Conservation (phyloP, 2,797 vertebrate genomes). For the Sus cebifrons region DNA sequence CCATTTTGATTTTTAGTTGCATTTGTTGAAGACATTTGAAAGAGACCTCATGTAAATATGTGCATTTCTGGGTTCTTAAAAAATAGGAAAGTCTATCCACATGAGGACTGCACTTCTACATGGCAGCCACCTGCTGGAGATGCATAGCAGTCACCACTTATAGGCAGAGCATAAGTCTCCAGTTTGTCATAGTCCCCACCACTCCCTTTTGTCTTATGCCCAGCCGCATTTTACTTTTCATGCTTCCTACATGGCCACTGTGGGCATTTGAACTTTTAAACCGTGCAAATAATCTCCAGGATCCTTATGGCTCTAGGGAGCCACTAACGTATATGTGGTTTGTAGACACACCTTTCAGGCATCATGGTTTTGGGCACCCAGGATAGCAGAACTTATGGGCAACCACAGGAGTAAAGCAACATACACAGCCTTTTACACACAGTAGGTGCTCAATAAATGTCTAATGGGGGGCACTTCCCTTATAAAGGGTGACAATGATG, state of each 20-base stretch:
- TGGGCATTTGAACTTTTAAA: not conserved
- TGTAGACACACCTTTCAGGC: not conserved
- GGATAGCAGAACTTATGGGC: not conserved
- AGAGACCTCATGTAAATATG: slow-evolving; percentile 36
- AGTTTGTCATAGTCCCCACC: not conserved
- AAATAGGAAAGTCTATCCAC: not conserved
- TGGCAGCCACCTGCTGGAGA: not conserved
- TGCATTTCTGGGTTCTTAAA: not conserved
- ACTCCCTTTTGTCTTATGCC: not conserved
- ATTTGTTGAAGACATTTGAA: not conserved
- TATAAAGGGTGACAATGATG: not conserved
- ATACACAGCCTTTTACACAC: not conserved
- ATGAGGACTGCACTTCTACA: not conserved
- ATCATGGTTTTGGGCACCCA: no score
- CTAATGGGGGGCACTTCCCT: not conserved
- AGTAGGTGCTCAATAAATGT: not conserved
- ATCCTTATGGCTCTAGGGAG: no score
- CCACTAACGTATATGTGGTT: no score
- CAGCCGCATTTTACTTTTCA: no score
- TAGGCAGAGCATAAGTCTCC: not conserved
- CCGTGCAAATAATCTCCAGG: not conserved
- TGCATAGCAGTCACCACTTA: fast-evolving
- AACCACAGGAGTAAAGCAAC: not conserved
- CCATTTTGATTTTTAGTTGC: not conserved
- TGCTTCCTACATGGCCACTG: no score